A percentile compares a stretch with the other conserved stretches of the same genome.
These are phyloP conservation scores for Leptothorax acervorum DNA, from an alignment of 2,888 invertebrate species.

Conservation along the genomic window DNA sequence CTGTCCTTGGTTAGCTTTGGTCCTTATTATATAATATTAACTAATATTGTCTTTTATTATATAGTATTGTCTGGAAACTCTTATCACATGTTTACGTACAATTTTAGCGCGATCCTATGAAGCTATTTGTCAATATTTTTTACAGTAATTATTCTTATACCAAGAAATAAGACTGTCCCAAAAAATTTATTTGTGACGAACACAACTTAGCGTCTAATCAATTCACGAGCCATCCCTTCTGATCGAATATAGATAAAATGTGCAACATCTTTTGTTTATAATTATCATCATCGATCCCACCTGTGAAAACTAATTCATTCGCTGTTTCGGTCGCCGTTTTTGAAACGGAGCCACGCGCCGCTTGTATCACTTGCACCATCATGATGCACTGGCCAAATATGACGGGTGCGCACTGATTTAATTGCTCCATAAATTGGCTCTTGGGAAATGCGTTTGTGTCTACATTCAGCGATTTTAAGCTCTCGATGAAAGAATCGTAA, in stretches of 20 bases:
- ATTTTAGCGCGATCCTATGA: background rate
- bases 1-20: background rate
- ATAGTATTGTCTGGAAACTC: conserved; percentile 4
- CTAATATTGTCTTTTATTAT: conserved; percentile 11
- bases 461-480: conserved; percentile 73
- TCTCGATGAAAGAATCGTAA: conserved; percentile 79
- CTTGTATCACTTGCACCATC: conserved; percentile 84
- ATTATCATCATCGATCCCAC: conserved; percentile 74
- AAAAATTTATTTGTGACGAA: background rate
- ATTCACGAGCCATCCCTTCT: conserved; percentile 79
- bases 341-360: conserved; percentile 76
- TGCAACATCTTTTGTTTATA: conserved; percentile 79
- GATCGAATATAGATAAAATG: conserved; percentile 76
- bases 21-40: background rate
- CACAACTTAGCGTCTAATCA: conserved; percentile 49
- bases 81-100: conserved; percentile 3
- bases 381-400: conserved; percentile 82
- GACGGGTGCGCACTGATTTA: conserved; percentile 77
- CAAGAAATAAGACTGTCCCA: background rate
- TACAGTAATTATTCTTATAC: background rate
- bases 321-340: conserved; percentile 75
- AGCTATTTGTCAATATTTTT: conserved; percentile 6
- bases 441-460: conserved; percentile 73
- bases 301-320: conserved; percentile 75
- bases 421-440: conserved; percentile 72